These are phyloP conservation scores for Blastobasis lacticolella DNA, from an alignment of 2,888 invertebrate species.

Conservation along the genomic window DNA sequence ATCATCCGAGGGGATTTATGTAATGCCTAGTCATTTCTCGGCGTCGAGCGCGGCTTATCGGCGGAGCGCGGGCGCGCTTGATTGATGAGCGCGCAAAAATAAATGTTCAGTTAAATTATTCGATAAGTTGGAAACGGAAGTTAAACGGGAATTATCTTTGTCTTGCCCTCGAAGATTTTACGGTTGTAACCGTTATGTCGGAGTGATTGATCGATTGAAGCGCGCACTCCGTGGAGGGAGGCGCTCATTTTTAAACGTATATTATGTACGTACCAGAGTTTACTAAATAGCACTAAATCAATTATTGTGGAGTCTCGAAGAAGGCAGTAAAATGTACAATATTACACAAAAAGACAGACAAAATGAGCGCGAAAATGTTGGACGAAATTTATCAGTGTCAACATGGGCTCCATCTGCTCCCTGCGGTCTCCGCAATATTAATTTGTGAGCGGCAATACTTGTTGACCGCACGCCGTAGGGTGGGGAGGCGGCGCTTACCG, in stretches of 20 bases:
- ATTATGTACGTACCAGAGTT: no score
- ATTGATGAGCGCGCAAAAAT: slow-evolving; percentile 76
- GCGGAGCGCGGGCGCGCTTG: slow-evolving; percentile 68
- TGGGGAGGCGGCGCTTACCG: slow-evolving; percentile 28
- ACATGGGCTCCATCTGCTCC: no score
- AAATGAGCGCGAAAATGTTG: no score
- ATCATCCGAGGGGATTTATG: slow-evolving; percentile 76
- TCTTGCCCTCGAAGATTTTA: slow-evolving; percentile 70
- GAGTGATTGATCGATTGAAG: slow-evolving; percentile 65
- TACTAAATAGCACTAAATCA: no score
- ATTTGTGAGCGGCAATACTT: slow-evolving; percentile 12
- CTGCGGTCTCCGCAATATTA: no score
- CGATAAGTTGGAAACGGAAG: slow-evolving; percentile 76
- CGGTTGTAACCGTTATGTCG: slow-evolving; percentile 67
- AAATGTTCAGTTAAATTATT: slow-evolving; percentile 77
- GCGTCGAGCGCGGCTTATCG: slow-evolving; percentile 73
- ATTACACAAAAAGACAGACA: no score
- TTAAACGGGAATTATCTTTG: slow-evolving; percentile 76
- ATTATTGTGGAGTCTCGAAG: no score
- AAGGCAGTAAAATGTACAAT: no score
- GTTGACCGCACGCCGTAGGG: slow-evolving; percentile 29
- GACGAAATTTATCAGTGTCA: no score
- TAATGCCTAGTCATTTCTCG: slow-evolving; percentile 77
- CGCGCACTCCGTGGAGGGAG: slow-evolving; percentile 15
- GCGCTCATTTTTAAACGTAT: neutral